These are phyloP conservation scores for Drosophila meridiana DNA, from an alignment of 2,888 invertebrate genomes.

Conservation along the genomic window DNA sequence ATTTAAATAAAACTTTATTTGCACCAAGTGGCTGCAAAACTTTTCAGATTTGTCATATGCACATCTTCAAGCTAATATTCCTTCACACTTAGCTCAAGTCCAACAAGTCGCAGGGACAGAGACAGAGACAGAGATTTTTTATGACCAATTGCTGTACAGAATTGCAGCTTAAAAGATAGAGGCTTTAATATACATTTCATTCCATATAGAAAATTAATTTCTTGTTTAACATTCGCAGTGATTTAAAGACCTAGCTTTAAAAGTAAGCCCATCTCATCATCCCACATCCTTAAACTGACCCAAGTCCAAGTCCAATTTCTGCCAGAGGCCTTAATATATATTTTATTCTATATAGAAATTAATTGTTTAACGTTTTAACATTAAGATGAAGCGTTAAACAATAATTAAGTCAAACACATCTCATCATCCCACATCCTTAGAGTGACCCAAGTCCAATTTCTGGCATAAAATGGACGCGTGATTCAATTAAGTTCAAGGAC, in stretches of 20 bases:
- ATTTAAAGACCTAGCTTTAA: too few relatives aligned
- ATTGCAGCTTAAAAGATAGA: not conserved
- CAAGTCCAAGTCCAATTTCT: too few relatives aligned
- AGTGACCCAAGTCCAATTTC: conserved; percentile 33
- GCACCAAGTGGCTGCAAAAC: conserved; percentile 58
- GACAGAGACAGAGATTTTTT: not conserved
- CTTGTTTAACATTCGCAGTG: too few relatives aligned
- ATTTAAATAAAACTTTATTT: conserved; percentile 53
- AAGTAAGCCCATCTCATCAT: too few relatives aligned
- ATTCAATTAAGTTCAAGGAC: conserved; percentile 54
- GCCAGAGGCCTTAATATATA: too few relatives aligned
- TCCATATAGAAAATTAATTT: too few relatives aligned
- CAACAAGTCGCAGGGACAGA: conserved; percentile 22
- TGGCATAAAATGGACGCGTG: conserved; percentile 41
- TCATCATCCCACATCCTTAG: not conserved
- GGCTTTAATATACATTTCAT: not conserved
- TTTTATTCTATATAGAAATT: too few relatives aligned
- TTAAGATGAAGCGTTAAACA: too few relatives aligned
- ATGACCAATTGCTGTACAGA: not conserved
- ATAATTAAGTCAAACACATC: not conserved
- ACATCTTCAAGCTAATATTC: conserved; percentile 65
- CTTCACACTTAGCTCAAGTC: conserved; percentile 36
- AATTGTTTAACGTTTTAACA: too few relatives aligned
- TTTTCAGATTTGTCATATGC: conserved; percentile 77
- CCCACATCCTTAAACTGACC: too few relatives aligned